Evolutionary conservation across 1,140 invertebrate genomes (phyloP).

Genomic region (Sipha flava): DNA sequence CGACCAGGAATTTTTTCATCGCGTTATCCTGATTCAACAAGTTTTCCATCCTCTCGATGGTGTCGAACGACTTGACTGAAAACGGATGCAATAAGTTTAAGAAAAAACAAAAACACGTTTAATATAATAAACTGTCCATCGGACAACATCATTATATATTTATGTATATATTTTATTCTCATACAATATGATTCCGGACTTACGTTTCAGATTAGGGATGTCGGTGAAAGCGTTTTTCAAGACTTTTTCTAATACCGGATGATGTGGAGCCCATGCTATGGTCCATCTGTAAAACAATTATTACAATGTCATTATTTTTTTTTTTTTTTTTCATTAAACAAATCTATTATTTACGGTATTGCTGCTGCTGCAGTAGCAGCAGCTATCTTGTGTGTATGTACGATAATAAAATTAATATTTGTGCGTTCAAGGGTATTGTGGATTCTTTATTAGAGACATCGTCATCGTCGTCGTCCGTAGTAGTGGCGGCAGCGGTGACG

Average conservation of each 20-base stretch:
- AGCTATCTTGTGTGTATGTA: neutral
- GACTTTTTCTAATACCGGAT: slow-evolving; percentile 25
- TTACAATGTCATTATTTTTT: neutral
- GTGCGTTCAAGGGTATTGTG: neutral
- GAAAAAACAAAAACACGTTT: no score
- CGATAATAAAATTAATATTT: neutral
- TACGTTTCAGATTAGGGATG: slow-evolving; percentile 37
- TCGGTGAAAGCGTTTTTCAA: slow-evolving; percentile 39
- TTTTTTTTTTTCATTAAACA: neutral
- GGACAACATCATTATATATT: no score
- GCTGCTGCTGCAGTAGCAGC: neutral
- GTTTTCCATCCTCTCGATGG: slow-evolving; percentile 40
- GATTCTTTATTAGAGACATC: neutral
- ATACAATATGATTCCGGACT: neutral
- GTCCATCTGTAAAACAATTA: slow-evolving; percentile 16
- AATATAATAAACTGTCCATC: no score
- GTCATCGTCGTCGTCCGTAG: no score
- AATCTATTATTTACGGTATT: neutral
- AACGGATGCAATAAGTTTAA: neutral
- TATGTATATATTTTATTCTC: no score
- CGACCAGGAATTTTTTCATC: slow-evolving; percentile 46
- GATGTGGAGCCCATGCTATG: slow-evolving; percentile 33
- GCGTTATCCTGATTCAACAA: slow-evolving; percentile 44
- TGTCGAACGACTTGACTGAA: neutral
- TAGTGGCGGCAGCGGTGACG: no score